These are phyloP conservation scores for Myrmophylax atrothorax DNA, from an alignment of 2,113 vertebrate genomes.

Conservation along the genomic window DNA sequence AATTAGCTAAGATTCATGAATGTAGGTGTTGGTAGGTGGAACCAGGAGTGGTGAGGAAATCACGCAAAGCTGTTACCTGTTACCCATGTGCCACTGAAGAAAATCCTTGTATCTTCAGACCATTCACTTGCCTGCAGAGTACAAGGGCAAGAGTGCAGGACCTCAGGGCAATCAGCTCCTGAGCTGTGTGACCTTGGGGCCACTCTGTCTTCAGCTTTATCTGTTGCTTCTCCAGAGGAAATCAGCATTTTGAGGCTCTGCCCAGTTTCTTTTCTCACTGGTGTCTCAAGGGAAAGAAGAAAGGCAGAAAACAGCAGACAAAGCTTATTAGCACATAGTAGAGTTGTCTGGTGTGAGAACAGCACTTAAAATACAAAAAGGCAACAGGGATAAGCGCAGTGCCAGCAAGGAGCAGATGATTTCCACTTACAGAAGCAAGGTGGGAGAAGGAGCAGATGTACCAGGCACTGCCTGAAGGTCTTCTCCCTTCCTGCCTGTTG, in stretches of 20 bases:
- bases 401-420: not conserved
- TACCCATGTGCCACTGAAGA: not conserved
- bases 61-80: not conserved
- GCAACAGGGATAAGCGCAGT: not conserved
- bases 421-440: not conserved
- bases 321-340: not conserved
- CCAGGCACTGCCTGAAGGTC: not conserved
- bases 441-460: not conserved
- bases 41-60: not conserved
- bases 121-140: not conserved
- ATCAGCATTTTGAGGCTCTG: not conserved
- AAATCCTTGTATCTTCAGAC: not conserved
- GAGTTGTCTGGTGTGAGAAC: not conserved
- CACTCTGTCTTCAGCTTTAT: not conserved
- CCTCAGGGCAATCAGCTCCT: not conserved
- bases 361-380: not conserved
- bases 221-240: not conserved
- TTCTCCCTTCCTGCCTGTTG: not conserved
- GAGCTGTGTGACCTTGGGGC: not conserved
- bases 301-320: not conserved
- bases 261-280: not conserved
- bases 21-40: not conserved
- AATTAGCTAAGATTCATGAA: not conserved
- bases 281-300: not conserved
- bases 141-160: not conserved